These are phyloP conservation scores for Latrodectus hesperus DNA, from an alignment of 2,888 invertebrate species.

Conservation along the genomic window DNA sequence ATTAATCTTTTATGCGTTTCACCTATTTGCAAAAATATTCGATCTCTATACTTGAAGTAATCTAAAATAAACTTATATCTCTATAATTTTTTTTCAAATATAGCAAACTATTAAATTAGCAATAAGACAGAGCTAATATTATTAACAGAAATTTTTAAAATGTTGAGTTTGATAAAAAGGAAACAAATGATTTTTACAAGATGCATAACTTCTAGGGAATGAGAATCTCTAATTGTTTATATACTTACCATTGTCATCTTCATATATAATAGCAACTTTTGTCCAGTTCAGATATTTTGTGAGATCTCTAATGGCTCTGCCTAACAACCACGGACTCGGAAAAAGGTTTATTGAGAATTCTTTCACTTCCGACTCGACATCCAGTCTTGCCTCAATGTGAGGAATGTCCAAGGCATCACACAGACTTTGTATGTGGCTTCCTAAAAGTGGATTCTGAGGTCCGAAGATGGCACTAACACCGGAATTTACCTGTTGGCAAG, in stretches of 20 bases:
- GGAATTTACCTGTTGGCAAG: slow-evolving; percentile 85
- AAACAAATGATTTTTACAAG: no score
- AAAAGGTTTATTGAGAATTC: slow-evolving; percentile 91
- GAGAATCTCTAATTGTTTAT: background rate
- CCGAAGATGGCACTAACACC: slow-evolving; percentile 93
- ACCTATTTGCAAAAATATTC: no score
- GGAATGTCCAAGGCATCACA: slow-evolving; percentile 93
- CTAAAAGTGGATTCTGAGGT: slow-evolving; percentile 87
- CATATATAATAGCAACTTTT: slow-evolving; percentile 92
- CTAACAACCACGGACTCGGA: slow-evolving; percentile 87
- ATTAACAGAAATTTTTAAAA: no score
- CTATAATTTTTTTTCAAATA: no score
- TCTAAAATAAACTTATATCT: no score
- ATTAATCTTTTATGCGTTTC: no score
- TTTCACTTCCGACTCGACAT: slow-evolving; percentile 76
- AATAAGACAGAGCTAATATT: no score
- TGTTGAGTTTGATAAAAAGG: no score
- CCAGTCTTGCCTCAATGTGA: slow-evolving; percentile 85
- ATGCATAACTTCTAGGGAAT: background rate
- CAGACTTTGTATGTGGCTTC: slow-evolving; percentile 88
- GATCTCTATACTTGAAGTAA: no score
- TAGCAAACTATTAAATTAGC: no score
- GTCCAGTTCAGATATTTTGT: slow-evolving; percentile 94
- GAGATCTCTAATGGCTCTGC: slow-evolving; percentile 86
- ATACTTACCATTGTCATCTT: slow-evolving; percentile 81